A percentile compares a stretch with the other conserved stretches of the same genome.
These are phyloP conservation scores for Pilophorus perplexus DNA, from an alignment of 2,888 invertebrate species.

Conservation along the genomic window DNA sequence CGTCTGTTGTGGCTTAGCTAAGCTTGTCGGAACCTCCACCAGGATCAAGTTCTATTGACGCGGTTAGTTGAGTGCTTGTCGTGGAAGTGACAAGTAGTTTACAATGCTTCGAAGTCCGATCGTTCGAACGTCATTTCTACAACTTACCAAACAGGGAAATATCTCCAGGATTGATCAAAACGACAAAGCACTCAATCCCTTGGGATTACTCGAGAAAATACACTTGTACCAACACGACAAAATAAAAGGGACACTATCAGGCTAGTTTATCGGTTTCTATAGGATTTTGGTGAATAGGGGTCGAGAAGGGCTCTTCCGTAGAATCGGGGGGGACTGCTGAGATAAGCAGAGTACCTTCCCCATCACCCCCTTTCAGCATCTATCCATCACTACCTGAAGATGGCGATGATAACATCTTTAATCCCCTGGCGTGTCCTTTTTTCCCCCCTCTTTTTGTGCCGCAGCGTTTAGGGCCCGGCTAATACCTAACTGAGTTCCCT, in stretches of 20 bases:
- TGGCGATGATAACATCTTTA: slow-evolving; percentile 22
- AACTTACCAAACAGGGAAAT: too few species aligned
- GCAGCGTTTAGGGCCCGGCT: not conserved
- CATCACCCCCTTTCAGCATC: too few species aligned
- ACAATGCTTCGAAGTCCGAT: not conserved
- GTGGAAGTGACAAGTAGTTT: not conserved
- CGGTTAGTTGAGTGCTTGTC: not conserved
- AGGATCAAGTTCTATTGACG: not conserved
- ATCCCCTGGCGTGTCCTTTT: slow-evolving; percentile 15
- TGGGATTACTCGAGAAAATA: too few species aligned
- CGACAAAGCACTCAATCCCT: too few species aligned
- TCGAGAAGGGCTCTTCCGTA: not conserved
- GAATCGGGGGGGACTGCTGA: too few species aligned
- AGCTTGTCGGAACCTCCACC: not conserved
- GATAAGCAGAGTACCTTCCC: slow-evolving; percentile 26
- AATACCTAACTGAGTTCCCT: not conserved
- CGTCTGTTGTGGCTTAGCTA: not conserved
- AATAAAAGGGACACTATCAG: slow-evolving; percentile 12
- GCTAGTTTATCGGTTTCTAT: slow-evolving; percentile 4
- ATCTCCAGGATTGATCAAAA: too few species aligned
- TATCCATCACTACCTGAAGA: slow-evolving; percentile 26
- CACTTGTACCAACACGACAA: not conserved
- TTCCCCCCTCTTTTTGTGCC: not conserved
- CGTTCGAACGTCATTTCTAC: too few species aligned
- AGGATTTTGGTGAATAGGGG: slow-evolving; percentile 7